Percentiles rank a stretch among this genome's conserved stretches.
Conservation (phyloP, 1,140 invertebrate species). For the Dermatophagoides farinae region DNA sequence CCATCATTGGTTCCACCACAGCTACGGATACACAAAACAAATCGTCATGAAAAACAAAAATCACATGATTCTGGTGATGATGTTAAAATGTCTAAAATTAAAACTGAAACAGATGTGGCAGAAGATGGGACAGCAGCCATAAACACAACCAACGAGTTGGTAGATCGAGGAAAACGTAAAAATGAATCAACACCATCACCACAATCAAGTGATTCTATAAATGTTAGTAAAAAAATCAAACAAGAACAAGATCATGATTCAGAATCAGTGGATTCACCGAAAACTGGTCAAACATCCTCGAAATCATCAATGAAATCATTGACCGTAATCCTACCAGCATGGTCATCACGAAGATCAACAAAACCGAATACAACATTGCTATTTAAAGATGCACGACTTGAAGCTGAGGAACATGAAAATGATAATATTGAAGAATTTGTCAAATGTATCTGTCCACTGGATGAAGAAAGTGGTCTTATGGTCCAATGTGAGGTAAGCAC, state of each 20-base stretch:
- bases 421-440: constrained; percentile 44
- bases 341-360: neutral
- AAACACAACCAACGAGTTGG: too few relatives aligned
- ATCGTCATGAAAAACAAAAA: neutral
- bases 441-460: constrained; percentile 56
- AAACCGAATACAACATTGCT: neutral
- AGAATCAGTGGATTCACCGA: too few relatives aligned
- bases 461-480: constrained; percentile 80
- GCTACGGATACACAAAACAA: too few relatives aligned
- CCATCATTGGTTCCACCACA: too few relatives aligned
- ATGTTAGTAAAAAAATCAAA: too few relatives aligned
- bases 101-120: too few relatives aligned
- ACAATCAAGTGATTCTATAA: neutral
- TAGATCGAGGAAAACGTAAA: constrained; percentile 8
- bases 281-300: too few relatives aligned
- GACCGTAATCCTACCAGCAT: too few relatives aligned
- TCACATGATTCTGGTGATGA: neutral
- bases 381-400: constrained; percentile 11
- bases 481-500: constrained; percentile 74
- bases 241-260: neutral
- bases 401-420: constrained; percentile 13
- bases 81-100: too few relatives aligned
- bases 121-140: too few relatives aligned
- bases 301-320: too few relatives aligned
- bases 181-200: constrained; percentile 9